Evolutionary conservation across 2,113 vertebrate species (phyloP).

Genomic region (Neolamprologus sp.): DNA sequence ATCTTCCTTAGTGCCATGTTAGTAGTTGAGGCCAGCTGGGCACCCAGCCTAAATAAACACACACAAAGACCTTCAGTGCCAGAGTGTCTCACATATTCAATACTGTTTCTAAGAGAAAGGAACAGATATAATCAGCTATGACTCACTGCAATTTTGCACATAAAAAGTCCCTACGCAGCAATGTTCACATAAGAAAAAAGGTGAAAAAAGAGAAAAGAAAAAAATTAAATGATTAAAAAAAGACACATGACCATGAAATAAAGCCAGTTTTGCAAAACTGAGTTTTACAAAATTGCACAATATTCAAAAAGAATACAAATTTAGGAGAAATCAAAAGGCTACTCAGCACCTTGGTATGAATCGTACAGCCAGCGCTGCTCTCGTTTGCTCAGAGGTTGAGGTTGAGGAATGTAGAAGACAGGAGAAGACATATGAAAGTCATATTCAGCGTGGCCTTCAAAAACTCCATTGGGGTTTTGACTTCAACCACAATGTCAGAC

Average conservation of each 20-base stretch:
- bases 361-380: neutral
- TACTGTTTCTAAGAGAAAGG: neutral
- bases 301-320: neutral
- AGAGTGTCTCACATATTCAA: neutral
- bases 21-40: neutral
- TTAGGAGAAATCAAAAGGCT: neutral
- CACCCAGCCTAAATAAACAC: slow-evolving; percentile 1
- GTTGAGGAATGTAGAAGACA: slow-evolving; percentile 13
- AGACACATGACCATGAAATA: neutral
- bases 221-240: neutral
- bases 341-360: neutral
- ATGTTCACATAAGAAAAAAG: neutral
- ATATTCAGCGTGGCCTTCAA: slow-evolving; percentile 8
- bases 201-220: neutral
- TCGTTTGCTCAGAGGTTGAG: neutral
- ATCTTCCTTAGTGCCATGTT: neutral
- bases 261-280: neutral
- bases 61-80: neutral
- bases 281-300: neutral
- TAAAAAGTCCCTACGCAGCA: neutral
- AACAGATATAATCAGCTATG: neutral
- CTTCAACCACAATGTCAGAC: slow-evolving; percentile 24
- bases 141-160: neutral
- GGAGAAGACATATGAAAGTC: slow-evolving; percentile 30
- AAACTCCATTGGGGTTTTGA: slow-evolving; percentile 13